Conservation (phyloP, 2,888 invertebrate species). For the Tridacna crocea region DNA sequence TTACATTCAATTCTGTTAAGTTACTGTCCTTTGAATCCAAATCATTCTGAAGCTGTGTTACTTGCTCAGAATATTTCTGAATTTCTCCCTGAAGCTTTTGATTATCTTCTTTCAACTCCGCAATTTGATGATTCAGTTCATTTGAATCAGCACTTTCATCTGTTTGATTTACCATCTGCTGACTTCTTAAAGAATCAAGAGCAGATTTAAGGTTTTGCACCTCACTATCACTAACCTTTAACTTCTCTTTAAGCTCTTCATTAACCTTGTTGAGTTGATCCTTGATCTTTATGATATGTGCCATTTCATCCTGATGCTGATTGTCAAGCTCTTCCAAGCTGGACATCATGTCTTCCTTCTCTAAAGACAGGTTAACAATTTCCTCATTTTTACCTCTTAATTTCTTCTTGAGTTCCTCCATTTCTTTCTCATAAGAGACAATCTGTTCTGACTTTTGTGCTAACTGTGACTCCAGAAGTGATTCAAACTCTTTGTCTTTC, state of each 20-base stretch:
- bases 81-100: constrained; percentile 47
- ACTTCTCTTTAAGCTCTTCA: constrained; percentile 53
- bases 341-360: constrained; percentile 85
- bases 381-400: constrained; percentile 65
- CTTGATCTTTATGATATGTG: constrained; percentile 71
- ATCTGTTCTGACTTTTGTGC: constrained; percentile 24
- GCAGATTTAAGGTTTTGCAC: constrained; percentile 42
- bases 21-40: constrained; percentile 51
- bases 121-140: constrained; percentile 64
- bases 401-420: constrained; percentile 54
- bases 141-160: constrained; percentile 60
- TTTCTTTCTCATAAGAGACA: constrained; percentile 42
- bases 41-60: constrained; percentile 43
- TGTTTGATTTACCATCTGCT: constrained; percentile 53
- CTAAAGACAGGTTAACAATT: constrained; percentile 64
- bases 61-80: constrained; percentile 30
- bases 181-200: constrained; percentile 44
- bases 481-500: constrained; percentile 50
- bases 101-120: constrained; percentile 64
- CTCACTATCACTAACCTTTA: constrained; percentile 40
- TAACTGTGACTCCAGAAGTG: constrained; percentile 31
- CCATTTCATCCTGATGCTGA: constrained; percentile 89
- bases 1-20: constrained; percentile 70
- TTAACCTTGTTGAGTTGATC: constrained; percentile 65
- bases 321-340: constrained; percentile 90